Evolutionary conservation across 2,113 vertebrate genomes (phyloP), one percentile per base, ranked within the genome.

Genomic region (Gallinago undulata): DNA sequence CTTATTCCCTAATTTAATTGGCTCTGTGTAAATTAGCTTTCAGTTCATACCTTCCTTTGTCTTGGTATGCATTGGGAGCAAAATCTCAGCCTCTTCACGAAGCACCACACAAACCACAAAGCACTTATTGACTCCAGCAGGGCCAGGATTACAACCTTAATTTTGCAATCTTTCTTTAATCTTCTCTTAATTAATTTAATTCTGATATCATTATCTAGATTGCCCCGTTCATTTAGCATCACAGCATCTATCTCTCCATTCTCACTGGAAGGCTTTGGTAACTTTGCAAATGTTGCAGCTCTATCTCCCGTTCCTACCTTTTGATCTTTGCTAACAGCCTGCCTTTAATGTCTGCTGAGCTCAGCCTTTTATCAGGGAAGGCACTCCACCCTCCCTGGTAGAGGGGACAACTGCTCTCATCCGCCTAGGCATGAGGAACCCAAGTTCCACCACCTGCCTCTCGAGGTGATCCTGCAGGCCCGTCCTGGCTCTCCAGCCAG

Each of bases 121-220:
- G 53, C 15, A 27, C 56, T 79, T 82, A 86, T 3, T 94, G 84
- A 79, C 77, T 96, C 59, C 89, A 91, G 47, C 18, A 72, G 62
- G 45, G 39, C 48, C 73, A 76, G 2, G 69, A 89, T 82, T 93
- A 66, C 63, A 85, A 75, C 48, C 70, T 94, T 64, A 78, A 87
- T 87, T 95, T 96, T 91, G 74, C 88, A 94, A 87, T 96, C 92
- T 89, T 84, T 93, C 94, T 95, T 96, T 96, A 97, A 96, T 96
- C 96, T 96, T 95, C 87, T 84, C 76, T 85, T 95, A 95, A 96
- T 96, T 95, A 92, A 96, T 96, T 96, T 94, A 92, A 95, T 96
- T 96, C 81, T 89, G 95, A 93, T 96, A 95, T 37, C 80, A 89
- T 95, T 94, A 95, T 92, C 84, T 94, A 85, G 81, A 92, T 92